phyloP scores from a whole-genome alignment of 2,888 invertebrate species.

The Parnassius orleans region DNA sequence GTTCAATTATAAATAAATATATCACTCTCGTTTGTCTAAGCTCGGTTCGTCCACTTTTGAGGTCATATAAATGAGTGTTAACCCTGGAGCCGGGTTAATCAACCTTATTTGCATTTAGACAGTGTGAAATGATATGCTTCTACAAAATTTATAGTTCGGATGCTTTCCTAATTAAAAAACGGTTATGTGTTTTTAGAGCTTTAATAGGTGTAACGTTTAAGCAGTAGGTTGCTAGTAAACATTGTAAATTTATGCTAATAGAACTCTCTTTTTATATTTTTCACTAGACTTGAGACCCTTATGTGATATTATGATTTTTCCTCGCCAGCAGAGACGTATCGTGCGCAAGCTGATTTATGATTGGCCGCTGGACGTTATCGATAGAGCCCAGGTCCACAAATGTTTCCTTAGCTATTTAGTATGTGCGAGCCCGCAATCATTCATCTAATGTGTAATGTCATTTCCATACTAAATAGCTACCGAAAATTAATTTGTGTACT shows the following conservation, averaged over 20 bases:
- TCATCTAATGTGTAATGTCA: constrained; percentile 40
- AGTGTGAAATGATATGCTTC: no score
- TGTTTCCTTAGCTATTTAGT: constrained; percentile 53
- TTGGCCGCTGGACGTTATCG: constrained; percentile 49
- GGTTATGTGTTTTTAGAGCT: no score
- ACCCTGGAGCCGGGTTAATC: neutral
- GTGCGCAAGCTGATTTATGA: constrained; percentile 48
- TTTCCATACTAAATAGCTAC: constrained; percentile 52
- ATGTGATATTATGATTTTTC: constrained; percentile 32
- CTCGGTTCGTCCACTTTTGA: no score
- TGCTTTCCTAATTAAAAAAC: no score
- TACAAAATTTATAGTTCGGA: no score
- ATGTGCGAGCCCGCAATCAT: constrained; percentile 41
- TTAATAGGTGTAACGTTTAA: no score
- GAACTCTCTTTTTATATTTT: neutral
- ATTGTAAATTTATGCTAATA: no score
- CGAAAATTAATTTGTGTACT: constrained; percentile 50
- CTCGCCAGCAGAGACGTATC: constrained; percentile 44
- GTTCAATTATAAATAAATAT: no score
- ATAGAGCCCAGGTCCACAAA: constrained; percentile 50
- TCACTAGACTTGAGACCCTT: neutral
- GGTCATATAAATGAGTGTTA: no score
- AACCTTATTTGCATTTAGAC: no score
- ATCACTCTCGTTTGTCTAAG: no score
- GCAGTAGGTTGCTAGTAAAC: no score